Base-by-base conservation (phyloP, 23 tunicate species). In the Aplidium turbinatum region DNA sequence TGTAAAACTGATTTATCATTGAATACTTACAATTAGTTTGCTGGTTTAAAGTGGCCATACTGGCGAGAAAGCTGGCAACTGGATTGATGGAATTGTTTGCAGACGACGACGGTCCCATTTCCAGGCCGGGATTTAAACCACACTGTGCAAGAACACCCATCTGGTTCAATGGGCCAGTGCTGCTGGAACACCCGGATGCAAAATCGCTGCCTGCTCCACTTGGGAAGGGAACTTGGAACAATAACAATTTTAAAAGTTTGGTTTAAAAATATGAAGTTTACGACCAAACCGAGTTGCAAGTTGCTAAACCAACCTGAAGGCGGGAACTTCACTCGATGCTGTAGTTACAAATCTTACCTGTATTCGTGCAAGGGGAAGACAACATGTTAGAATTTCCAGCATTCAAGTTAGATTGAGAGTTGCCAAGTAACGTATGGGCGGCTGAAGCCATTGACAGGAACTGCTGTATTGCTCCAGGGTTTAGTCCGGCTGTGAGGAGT, bases 371-470 rank as follows among this genome's bases (percentile, higher is more conserved):
- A n/a, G n/a, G n/a, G n/a, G n/a, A n/a, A n/a, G n/a, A n/a, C n/a
- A n/a, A n/a, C n/a, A n/a, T n/a, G 33, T 27, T 56, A 20, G 82
- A 24, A 21, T 34, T 77, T n/a, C 46, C 32, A 30, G 82, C 5
- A 61, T 27, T 23, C 7, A 26, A 6, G 45, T 9, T 48, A 29
- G 4, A n/a, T 2, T 7, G 7, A 7, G 58, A 9, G 30, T 48
- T 45, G 19, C 18, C 35, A 18, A 77, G 58, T 11, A 81, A 60
- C 21, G 86, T 73, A 47, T 87, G 95, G 20, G 95, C 95, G 13
- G 95, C 95, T 6, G 95, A 87, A 1, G 85, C 86, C 25, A 87
- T n/a, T 4, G 76, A 47, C 6, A 87, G 36, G 26, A 81, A 82
- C 29, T 87, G 95, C 42, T 87, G 95, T 32, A 87, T 21, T 53